Base-by-base conservation (phyloP, 2,888 invertebrate species). In the Rhagonycha lutea region DNA sequence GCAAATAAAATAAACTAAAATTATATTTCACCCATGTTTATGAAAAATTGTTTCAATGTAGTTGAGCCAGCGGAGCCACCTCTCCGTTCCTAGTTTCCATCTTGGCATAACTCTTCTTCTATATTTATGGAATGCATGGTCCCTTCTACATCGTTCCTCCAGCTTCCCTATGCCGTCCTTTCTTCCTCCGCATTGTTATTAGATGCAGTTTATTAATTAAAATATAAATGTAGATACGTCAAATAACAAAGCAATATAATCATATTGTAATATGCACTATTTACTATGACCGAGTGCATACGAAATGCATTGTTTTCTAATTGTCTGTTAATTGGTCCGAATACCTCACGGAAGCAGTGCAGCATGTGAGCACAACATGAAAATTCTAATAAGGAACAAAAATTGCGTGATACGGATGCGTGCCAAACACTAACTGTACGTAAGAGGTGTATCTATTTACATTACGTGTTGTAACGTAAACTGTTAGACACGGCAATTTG, bases 361-460 rank as follows among this genome's bases (percentile, higher is more conserved):
- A 79, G 79, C 81, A 81, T 81, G 78, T 80, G 79, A 80, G 76
- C 78, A 77, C 73, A 76, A 76, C 80, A 79, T 80, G 82, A 80
- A 82, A 79, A 81, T 82, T 79, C 78, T 81, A 80, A 81, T 81
- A 78, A 73, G 69, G 77, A 78, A 81, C 81, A 79, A 81, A 81
- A 82, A 80, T 82, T 83, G 82, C 81, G 82, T 82, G 82, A 79
- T 81, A 78, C 65, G 80, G 80, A 81, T 82, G 83, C 81, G 81
- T 81, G 81, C 65, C 68, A 80, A 81, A 81, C 81, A 80, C 81
- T 65, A 65, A 65, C 80, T 80, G 78, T 80, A 79, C 79, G 78
- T 81, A 83, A 83, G 78, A 82, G 80, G 81, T 65, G 63, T 81
- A 81, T 82, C 82, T 83, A 80, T 82, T 82, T 81, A 79, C 81